Conservation (phyloP, 1,140 invertebrate species). For the Ditylenchus dipsaci region DNA sequence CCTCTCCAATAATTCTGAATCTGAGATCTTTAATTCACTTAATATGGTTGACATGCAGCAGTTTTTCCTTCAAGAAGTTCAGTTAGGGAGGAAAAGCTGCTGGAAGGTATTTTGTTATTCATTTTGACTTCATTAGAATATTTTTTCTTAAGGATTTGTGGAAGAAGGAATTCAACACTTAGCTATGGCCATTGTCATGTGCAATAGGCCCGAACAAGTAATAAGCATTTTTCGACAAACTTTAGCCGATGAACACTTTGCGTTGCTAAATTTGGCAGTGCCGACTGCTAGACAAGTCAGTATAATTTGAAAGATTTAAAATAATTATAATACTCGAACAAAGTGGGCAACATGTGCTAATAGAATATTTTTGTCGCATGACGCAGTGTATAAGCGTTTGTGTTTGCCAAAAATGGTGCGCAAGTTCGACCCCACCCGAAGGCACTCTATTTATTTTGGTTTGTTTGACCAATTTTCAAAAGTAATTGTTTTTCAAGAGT, state of each 20-base stretch:
- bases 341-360: neutral
- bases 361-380: neutral
- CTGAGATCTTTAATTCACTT: too few species aligned
- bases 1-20: neutral
- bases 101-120: neutral
- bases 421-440: too few species aligned
- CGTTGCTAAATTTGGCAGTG: neutral
- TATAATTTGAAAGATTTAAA: neutral
- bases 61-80: slow-evolving; percentile 12
- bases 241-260: slow-evolving; percentile 9
- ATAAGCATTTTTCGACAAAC: slow-evolving; percentile 3
- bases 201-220: slow-evolving; percentile 7
- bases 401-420: too few species aligned
- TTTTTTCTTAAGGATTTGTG: slow-evolving; percentile 11
- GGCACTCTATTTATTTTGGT: too few species aligned
- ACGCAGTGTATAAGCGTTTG: too few species aligned
- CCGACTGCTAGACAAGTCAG: neutral
- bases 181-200: slow-evolving; percentile 2
- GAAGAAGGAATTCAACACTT: slow-evolving; percentile 6
- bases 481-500: too few species aligned
- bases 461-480: too few species aligned
- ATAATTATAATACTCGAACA: neutral
- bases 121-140: neutral
- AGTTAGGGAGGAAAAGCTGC: slow-evolving; percentile 9
- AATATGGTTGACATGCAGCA: neutral